Conservation (phyloP, 2,797 vertebrate genomes). For the Enteromius treurensis region DNA sequence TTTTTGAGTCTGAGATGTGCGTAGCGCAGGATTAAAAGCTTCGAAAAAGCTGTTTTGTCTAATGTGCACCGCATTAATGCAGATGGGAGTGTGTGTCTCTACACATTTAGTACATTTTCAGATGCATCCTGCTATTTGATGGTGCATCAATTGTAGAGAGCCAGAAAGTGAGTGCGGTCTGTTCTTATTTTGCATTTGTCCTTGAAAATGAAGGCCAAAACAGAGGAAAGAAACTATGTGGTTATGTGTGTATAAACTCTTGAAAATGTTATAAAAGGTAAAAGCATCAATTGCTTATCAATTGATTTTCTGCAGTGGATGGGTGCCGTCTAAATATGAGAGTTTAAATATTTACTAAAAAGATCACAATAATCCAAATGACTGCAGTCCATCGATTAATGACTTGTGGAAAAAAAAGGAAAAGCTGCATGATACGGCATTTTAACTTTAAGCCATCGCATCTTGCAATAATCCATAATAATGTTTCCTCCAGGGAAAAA, state of each 20-base stretch:
- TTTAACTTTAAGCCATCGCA: neutral
- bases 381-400: neutral
- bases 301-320: neutral
- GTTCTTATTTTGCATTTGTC: neutral
- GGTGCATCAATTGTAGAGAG: conserved; percentile 41
- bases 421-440: neutral
- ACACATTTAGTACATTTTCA: conserved; percentile 49
- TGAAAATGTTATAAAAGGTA: neutral
- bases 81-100: conserved; percentile 7
- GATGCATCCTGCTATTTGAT: conserved; percentile 61
- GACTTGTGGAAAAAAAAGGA: neutral
- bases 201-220: neutral
- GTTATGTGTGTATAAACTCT: neutral
- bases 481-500: neutral
- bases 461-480: neutral
- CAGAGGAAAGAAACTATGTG: neutral
- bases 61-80: conserved; percentile 16
- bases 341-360: neutral
- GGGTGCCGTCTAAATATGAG: neutral
- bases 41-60: conserved; percentile 22
- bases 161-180: neutral
- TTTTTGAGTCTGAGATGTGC: conserved; percentile 19
- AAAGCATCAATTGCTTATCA: neutral
- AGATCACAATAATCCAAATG: neutral
- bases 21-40: neutral